Evolutionary conservation across 2,113 vertebrate genomes (phyloP).

Genomic region (Otis tarda): DNA sequence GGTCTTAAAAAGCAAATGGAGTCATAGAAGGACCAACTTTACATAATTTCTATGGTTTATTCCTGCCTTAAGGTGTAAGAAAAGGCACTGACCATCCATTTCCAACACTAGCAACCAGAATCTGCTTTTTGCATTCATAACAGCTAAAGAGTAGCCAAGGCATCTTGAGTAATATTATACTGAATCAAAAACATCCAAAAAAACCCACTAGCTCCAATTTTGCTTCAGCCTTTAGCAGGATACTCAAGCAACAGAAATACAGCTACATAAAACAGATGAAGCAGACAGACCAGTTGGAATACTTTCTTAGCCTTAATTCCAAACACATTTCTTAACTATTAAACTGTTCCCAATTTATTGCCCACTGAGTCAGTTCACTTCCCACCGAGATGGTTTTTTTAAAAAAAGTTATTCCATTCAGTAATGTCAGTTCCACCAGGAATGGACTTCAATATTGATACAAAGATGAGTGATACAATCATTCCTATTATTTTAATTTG

Average conservation of each 20-base stretch:
- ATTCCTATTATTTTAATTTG: not conserved
- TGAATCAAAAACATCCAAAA: not conserved
- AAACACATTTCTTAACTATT: not conserved
- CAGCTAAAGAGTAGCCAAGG: not conserved
- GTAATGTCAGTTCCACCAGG: not conserved
- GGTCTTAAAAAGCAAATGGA: not conserved
- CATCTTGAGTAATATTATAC: not conserved
- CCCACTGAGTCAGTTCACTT: not conserved
- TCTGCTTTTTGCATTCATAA: not conserved
- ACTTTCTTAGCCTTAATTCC: not conserved
- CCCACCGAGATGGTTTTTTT: not conserved
- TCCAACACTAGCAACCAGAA: not conserved
- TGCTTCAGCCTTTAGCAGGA: not conserved
- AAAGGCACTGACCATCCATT: not conserved
- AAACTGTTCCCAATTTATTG: not conserved
- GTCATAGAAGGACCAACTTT: not conserved
- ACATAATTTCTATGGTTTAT: not conserved
- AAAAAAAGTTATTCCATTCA: not conserved
- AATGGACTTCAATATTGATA: not conserved
- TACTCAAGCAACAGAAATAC: not conserved
- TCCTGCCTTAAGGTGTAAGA: not conserved
- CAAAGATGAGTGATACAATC: not conserved
- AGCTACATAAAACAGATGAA: not conserved
- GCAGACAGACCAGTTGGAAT: not conserved
- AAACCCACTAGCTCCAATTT: not conserved